A percentile compares a stretch with the other conserved stretches of the same genome.
phyloP scores from a whole-genome alignment of 1,140 invertebrate species.

The Pteromalus puparum region DNA sequence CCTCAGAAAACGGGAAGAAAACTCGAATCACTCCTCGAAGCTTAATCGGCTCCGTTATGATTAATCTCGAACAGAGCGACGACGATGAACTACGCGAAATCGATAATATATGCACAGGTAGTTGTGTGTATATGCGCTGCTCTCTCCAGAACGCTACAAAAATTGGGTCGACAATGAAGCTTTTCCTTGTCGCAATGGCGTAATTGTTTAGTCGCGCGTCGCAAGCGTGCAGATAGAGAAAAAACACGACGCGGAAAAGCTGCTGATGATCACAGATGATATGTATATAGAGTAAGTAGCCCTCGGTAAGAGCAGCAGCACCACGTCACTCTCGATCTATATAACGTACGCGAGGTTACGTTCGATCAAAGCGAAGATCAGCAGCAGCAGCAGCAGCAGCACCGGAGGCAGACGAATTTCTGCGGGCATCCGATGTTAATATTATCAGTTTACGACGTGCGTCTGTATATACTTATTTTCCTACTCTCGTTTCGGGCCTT shows the following conservation, averaged over 20 bases:
- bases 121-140: not conserved
- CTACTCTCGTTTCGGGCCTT: not conserved
- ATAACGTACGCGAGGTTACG: conserved; percentile 32
- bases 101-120: not conserved
- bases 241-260: not conserved
- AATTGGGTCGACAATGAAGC: not conserved
- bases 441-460: not conserved
- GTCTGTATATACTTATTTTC: not conserved
- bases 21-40: not conserved
- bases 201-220: not conserved
- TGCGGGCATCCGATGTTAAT: not conserved
- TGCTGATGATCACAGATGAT: not conserved
- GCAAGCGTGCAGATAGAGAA: not conserved
- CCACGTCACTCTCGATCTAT: conserved; percentile 22
- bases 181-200: conserved; percentile 22
- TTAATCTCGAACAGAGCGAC: not conserved
- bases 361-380: conserved; percentile 19
- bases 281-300: not conserved
- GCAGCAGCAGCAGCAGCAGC: not conserved
- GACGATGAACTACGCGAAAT: not conserved
- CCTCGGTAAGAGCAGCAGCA: not conserved
- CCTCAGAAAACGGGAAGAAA: not conserved
- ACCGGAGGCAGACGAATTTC: conserved; percentile 1
- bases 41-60: not conserved
- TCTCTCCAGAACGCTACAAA: not conserved